Conservation (phyloP, 1,140 invertebrate genomes). For the Dinothrombium tinctorium region DNA sequence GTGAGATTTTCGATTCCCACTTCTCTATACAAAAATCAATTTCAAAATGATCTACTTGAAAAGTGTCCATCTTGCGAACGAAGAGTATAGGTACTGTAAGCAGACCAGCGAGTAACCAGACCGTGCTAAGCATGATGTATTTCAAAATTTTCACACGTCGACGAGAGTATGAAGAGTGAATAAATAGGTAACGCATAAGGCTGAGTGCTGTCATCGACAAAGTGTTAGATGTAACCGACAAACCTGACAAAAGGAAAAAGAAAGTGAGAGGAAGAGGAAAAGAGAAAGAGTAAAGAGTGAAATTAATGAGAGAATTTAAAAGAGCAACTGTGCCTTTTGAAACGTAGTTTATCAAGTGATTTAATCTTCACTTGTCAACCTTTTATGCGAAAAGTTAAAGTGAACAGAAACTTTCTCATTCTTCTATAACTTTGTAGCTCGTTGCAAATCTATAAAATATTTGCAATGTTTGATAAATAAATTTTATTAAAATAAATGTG, state of each 20-base stretch:
- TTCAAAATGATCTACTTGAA: not conserved
- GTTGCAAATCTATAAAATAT: no score
- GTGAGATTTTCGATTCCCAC: not conserved
- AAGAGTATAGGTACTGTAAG: constrained; percentile 3
- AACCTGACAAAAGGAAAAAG: not conserved
- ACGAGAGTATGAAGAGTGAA: constrained; percentile 11
- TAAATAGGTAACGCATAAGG: constrained; percentile 12
- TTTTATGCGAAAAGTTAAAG: no score
- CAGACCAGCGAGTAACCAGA: not conserved
- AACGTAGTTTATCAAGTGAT: no score
- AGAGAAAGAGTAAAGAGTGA: no score
- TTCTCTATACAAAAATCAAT: constrained; percentile 4
- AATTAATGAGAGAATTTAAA: no score
- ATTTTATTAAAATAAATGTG: no score
- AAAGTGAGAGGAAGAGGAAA: no score
- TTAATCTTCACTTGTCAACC: no score
- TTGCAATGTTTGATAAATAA: no score
- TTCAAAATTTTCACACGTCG: not conserved
- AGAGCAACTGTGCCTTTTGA: no score
- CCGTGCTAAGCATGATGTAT: not conserved
- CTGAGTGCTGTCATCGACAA: constrained; percentile 3
- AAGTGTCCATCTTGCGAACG: not conserved
- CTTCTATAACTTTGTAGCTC: no score
- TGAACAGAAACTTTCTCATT: no score
- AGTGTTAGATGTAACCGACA: constrained; percentile 7